Conservation (phyloP, 2,113 vertebrate genomes). For the Neodon shergylaensis region DNA sequence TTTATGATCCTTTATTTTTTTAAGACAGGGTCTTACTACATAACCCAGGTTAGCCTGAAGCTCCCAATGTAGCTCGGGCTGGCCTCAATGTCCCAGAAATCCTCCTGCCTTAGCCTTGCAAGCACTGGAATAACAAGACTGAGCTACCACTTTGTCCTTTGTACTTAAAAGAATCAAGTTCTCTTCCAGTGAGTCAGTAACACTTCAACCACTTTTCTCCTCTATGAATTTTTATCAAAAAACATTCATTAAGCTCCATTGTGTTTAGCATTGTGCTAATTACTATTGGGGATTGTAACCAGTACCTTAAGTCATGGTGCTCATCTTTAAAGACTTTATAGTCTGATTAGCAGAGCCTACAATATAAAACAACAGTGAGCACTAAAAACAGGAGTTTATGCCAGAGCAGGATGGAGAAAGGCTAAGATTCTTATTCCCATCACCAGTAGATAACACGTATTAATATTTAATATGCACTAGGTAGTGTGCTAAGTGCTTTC, state of each 20-base stretch:
- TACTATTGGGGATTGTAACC: neutral
- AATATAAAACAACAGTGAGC: neutral
- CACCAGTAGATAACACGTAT: conserved; percentile 15
- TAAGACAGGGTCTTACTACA: neutral
- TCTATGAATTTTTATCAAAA: conserved; percentile 44
- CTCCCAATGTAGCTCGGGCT: neutral
- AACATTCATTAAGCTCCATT: conserved; percentile 16
- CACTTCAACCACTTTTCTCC: neutral
- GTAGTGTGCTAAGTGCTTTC: conserved; percentile 34
- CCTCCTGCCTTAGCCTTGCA: neutral
- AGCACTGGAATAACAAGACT: neutral
- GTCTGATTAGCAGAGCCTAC: conserved; percentile 10
- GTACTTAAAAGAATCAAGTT: neutral
- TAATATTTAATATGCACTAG: neutral
- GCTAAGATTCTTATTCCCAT: neutral
- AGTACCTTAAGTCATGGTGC: neutral
- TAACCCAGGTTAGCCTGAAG: neutral
- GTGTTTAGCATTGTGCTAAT: conserved; percentile 35
- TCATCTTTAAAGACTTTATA: conserved; percentile 6
- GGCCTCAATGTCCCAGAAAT: neutral
- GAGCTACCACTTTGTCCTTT: neutral
- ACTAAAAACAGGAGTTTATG: neutral
- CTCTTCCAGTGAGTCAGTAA: conserved; percentile 3
- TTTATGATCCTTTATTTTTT: conserved; percentile 4
- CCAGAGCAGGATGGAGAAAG: neutral